Conservation (phyloP, 2,888 invertebrate genomes). For the Tipula lateralis region DNA sequence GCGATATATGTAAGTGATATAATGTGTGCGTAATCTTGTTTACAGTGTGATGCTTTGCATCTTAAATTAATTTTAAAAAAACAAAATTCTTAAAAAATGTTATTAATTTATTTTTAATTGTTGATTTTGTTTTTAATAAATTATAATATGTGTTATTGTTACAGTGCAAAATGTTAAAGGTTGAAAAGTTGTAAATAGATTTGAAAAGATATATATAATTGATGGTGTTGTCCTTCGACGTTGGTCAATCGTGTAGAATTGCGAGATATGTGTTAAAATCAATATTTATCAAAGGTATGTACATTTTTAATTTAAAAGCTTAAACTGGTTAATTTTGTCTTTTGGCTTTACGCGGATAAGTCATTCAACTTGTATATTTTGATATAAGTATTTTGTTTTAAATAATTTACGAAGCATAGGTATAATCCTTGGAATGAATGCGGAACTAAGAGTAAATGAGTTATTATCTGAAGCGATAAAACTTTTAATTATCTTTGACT, state of each 20-base stretch:
- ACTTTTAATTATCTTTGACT: too few relatives aligned
- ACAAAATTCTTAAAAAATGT: background rate
- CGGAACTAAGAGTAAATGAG: too few relatives aligned
- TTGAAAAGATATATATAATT: background rate
- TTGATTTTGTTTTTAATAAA: background rate
- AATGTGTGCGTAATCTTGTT: background rate
- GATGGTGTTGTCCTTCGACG: background rate
- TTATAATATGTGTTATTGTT: background rate
- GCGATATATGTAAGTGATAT: background rate
- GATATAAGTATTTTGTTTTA: too few relatives aligned
- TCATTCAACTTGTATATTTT: background rate
- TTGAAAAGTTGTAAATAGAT: background rate
- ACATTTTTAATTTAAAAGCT: background rate
- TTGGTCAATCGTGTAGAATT: background rate
- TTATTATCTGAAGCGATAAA: too few relatives aligned
- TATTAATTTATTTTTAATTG: background rate
- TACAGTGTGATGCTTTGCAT: background rate
- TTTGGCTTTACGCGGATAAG: too few relatives aligned
- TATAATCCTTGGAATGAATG: too few relatives aligned
- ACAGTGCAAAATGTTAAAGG: background rate
- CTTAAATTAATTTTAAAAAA: background rate
- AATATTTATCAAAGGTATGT: background rate
- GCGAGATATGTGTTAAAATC: background rate
- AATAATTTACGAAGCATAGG: too few relatives aligned
- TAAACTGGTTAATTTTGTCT: background rate